phyloP scores from a whole-genome alignment of 2,888 invertebrate genomes.

The Hylaea fasciaria region DNA sequence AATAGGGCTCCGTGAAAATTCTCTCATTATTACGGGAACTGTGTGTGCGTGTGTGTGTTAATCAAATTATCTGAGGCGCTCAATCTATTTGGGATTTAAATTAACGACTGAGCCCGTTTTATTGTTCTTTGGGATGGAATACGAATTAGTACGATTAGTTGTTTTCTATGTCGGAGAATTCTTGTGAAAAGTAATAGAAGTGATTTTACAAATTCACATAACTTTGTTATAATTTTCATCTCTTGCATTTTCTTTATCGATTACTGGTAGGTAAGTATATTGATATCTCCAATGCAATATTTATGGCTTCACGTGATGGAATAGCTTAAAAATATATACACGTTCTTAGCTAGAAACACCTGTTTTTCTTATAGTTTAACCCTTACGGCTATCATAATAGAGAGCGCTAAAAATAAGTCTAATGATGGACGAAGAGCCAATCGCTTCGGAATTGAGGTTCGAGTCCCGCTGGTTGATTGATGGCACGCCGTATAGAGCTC shows the following conservation, averaged over 20 bases:
- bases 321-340: too few species aligned
- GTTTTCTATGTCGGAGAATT: too few species aligned
- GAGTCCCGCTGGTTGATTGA: slow-evolving; percentile 49
- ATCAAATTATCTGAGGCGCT: slow-evolving; percentile 15
- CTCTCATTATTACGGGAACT: slow-evolving; percentile 20
- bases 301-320: too few species aligned
- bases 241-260: too few species aligned
- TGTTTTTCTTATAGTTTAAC: too few species aligned
- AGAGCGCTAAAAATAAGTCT: slow-evolving; percentile 29
- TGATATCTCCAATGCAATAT: too few species aligned
- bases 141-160: not conserved
- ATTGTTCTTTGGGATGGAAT: not conserved
- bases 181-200: too few species aligned
- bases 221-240: too few species aligned
- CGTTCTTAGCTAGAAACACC: too few species aligned
- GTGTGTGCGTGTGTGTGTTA: slow-evolving; percentile 13
- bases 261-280: too few species aligned
- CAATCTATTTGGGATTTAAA: slow-evolving; percentile 28
- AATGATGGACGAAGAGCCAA: slow-evolving; percentile 30
- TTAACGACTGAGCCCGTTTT: slow-evolving; percentile 12
- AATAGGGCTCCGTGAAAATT: slow-evolving; percentile 18
- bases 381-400: too few species aligned
- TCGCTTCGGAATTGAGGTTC: not conserved
- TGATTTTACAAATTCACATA: too few species aligned
- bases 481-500: slow-evolving; percentile 37